Conservation (phyloP, 2,888 invertebrate genomes). For the Tipula helvola region DNA sequence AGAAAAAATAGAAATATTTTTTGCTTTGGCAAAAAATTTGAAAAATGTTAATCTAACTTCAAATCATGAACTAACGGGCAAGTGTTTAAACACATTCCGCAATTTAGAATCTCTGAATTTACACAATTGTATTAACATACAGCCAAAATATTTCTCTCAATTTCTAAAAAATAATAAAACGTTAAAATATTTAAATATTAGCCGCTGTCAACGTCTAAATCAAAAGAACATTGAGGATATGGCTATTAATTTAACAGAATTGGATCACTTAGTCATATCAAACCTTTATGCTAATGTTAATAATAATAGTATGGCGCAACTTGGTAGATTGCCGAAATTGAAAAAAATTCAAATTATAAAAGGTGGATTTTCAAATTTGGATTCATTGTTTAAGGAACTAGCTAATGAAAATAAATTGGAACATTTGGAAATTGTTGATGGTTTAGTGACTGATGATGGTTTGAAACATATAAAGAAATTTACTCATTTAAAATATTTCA, state of each 20-base stretch:
- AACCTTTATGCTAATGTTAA: background rate
- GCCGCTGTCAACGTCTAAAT: constrained; percentile 14
- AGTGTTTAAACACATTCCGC: constrained; percentile 13
- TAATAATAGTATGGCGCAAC: background rate
- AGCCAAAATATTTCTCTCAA: constrained; percentile 14
- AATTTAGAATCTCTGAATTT: constrained; percentile 14
- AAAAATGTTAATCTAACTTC: constrained; percentile 14
- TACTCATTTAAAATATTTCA: constrained; percentile 5
- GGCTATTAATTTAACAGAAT: constrained; percentile 10
- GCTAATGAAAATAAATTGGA: background rate
- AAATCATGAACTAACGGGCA: constrained; percentile 15
- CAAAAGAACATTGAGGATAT: background rate
- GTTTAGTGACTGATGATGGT: background rate
- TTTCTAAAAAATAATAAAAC: constrained; percentile 12
- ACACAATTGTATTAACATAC: constrained; percentile 14
- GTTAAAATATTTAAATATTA: constrained; percentile 15
- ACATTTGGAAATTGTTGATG: background rate
- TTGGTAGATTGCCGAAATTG: constrained; percentile 6
- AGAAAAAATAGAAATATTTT: background rate
- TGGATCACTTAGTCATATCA: constrained; percentile 13
- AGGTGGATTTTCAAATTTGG: background rate
- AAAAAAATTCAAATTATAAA: constrained; percentile 8
- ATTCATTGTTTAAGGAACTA: background rate
- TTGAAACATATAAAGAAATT: background rate
- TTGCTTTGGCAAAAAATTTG: constrained; percentile 6